Evolutionary conservation across 2,113 vertebrate genomes (phyloP), one percentile per base, ranked within the genome.

Genomic region (Barbus barbus): DNA sequence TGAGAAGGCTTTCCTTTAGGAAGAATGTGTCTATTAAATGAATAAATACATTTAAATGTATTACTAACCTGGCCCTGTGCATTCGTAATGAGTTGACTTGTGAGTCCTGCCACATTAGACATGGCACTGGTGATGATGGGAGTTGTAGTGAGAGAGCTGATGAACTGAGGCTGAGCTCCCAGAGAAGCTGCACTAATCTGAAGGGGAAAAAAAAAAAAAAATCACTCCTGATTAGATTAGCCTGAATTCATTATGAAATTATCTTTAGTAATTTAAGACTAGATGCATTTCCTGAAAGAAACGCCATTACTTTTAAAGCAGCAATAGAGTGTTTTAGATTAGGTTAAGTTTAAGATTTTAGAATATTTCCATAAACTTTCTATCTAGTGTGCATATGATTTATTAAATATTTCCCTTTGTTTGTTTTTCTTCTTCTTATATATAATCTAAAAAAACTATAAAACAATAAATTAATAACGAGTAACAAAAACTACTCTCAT

Each of bases 71-170:
- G 98, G 86, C 98, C 98, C 91, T 98, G 98, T 78, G 96, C 94
- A 61, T 96, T 97, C 85, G 96, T 98, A 91, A 99, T 95, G 89
- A 99, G 96, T 91, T 97, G 98, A 78, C 96, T 95, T 84, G 97
- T 94, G 92, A 98, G 93, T 83, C 96, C 96, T 4, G 95, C 95
- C 86, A 98, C 91, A 87, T 95, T 95, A 92, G 96, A 93, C 91
- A 98, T 94, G 90, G 96, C 88, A 67, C 89, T 96, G 86, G 96
- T 92, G 88, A 98, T 93, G 88, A 98, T 95, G 0, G 98, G 97
- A 78, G 96, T 86, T 46, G 97, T 94, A 0, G 96, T 93, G 83
- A 99, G 93, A 48, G 97, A 97, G 82, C 96, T 95, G 82, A 99
- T 95, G 78, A 98, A 95, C 93, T 97, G 97, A 0, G 97, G 92